Base-by-base conservation (phyloP, 2,888 invertebrate species). In the Spilarctia lutea region DNA sequence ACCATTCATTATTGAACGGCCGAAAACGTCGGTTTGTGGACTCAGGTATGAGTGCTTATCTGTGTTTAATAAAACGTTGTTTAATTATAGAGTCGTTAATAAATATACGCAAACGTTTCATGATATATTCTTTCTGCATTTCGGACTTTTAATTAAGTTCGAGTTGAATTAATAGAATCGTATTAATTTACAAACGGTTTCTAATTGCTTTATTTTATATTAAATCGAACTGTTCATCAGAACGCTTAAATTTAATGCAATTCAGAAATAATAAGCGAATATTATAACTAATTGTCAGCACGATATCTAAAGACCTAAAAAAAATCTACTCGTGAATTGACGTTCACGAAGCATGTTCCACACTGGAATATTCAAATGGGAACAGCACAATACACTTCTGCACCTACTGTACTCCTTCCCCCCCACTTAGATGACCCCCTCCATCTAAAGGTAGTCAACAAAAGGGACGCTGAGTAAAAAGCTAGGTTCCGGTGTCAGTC, bases 331-430 rank as follows among this genome's bases (percentile, higher is more conserved):
- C 79, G 80, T 72, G 83, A 84, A 92, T 92, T 90, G 90, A 90
- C 91, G 89, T 90, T 90, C 90, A 89, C 89, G 83, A 88, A 89
- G 85, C 90, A 88, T 90, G 89, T 89, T 78, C 89, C 89, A 90
- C 90, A 91, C 93, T 93, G 92, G 91, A 92, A 93, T 94, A 94
- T 94, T 94, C 91, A 94, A 94, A 94, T 93, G 90, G 90, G 89
- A 87, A 84, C 85, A 77, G 88, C 89, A 93, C 92, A 93, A 92
- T 92, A 85, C 88, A 84, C 84, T 85, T 74, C 83, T 74, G 77
- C 78, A 79, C 85, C 81, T 35, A 16, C 24, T 52, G 78, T 65
- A 69, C 75, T 68, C n/a, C 73, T 70, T 68, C 30, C 27, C 30
- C 77, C 82, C 81, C 78, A n/a, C 81, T 77, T 79, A 83, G 82